A percentile compares a stretch with the other conserved stretches of the same genome.
Evolutionary conservation across 2,113 vertebrate genomes (phyloP).

Genomic region (Bufo gargarizans): DNA sequence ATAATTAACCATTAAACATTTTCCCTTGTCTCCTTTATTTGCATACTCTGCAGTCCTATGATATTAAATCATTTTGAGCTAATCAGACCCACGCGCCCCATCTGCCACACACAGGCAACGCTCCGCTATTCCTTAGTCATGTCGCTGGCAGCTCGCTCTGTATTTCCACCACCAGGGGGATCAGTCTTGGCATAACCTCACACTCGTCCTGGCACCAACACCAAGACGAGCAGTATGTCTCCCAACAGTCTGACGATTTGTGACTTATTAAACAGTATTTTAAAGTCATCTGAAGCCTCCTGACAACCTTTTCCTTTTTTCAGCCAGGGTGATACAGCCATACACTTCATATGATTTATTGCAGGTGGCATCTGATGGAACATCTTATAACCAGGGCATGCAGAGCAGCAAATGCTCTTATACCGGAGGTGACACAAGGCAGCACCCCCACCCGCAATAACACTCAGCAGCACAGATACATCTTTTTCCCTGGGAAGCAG

Average conservation of each 20-base stretch:
- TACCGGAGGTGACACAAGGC: no score
- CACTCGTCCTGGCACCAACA: constrained; percentile 55
- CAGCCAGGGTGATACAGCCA: not conserved
- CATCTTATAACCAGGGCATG: no score
- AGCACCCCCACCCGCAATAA: no score
- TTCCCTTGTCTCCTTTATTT: constrained; percentile 36
- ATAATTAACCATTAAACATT: not conserved
- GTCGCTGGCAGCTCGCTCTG: constrained; percentile 61
- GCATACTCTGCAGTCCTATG: constrained; percentile 30
- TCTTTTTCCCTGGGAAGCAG: no score
- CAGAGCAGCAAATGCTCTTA: no score
- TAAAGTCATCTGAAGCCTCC: constrained; percentile 42
- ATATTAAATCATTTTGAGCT: constrained; percentile 63
- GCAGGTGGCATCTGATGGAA: not conserved
- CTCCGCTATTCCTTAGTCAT: constrained; percentile 65
- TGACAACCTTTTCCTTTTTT: constrained; percentile 1
- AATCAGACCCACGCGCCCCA: constrained; percentile 65
- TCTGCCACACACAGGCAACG: constrained; percentile 62
- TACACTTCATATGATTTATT: not conserved
- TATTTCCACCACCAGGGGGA: constrained; percentile 58
- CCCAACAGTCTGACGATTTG: constrained; percentile 52
- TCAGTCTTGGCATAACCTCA: constrained; percentile 59
- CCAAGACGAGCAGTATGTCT: constrained; percentile 44
- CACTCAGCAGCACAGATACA: no score
- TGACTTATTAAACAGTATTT: constrained; percentile 57